These are phyloP conservation scores for Palaemon carinicauda DNA, from an alignment of 1,140 invertebrate species.

Conservation along the genomic window DNA sequence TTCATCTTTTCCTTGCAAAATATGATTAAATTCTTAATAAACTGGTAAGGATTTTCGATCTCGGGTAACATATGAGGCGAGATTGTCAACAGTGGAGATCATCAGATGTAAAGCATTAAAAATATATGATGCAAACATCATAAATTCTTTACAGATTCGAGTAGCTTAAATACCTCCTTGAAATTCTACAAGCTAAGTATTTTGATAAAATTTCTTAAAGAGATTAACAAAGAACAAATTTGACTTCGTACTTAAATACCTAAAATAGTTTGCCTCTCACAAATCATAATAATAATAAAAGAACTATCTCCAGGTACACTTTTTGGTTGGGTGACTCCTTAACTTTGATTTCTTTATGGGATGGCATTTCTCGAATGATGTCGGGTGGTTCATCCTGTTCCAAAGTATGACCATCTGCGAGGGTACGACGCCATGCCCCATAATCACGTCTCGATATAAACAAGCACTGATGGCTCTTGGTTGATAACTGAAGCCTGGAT, in stretches of 20 bases:
- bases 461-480: slow-evolving; percentile 63
- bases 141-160: too few relatives aligned
- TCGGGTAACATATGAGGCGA: too few relatives aligned
- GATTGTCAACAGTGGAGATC: too few relatives aligned
- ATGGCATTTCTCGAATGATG: slow-evolving; percentile 24
- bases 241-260: neutral
- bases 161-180: too few relatives aligned
- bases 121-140: too few relatives aligned
- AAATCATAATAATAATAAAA: neutral
- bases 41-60: too few relatives aligned
- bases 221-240: neutral
- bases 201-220: neutral
- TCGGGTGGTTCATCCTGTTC: slow-evolving; percentile 51
- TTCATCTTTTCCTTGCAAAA: too few relatives aligned
- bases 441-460: slow-evolving; percentile 61
- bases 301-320: slow-evolving; percentile 31
- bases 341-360: slow-evolving; percentile 39
- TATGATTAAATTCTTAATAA: too few relatives aligned
- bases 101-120: too few relatives aligned
- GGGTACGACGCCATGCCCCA: slow-evolving; percentile 61
- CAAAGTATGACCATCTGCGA: slow-evolving; percentile 58
- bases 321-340: slow-evolving; percentile 8
- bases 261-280: neutral
- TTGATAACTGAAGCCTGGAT: slow-evolving; percentile 72
- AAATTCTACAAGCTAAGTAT: too few relatives aligned